Percentiles rank a stretch among this genome's conserved stretches.
phyloP scores from a whole-genome alignment of 2,888 invertebrate species.

The Pasiphila rectangulata region DNA sequence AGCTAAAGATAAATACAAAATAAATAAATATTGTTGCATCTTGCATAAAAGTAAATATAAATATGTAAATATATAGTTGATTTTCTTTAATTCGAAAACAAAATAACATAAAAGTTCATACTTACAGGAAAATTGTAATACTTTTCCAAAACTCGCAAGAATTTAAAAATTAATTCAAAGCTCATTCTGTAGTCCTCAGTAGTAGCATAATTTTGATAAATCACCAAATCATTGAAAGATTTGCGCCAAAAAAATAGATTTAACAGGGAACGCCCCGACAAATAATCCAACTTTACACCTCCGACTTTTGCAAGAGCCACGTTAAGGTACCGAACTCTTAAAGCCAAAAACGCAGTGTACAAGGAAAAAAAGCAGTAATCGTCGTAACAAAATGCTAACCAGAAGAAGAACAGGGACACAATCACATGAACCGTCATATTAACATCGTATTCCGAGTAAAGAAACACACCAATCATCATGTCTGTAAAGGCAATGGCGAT shows the following conservation, averaged over 20 bases:
- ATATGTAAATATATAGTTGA: no score
- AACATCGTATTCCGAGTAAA: constrained; percentile 39
- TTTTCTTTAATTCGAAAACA: no score
- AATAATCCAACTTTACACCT: constrained; percentile 45
- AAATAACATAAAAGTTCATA: no score
- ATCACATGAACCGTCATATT: constrained; percentile 38
- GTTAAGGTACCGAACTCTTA: constrained; percentile 56
- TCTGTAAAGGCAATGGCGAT: constrained; percentile 31
- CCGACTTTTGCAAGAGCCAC: constrained; percentile 53
- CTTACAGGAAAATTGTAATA: constrained; percentile 51
- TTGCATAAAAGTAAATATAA: no score
- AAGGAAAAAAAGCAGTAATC: constrained; percentile 45
- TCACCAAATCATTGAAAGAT: constrained; percentile 45
- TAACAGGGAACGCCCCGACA: constrained; percentile 50
- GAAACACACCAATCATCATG: constrained; percentile 32
- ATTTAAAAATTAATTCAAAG: constrained; percentile 46
- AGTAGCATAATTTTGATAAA: constrained; percentile 41
- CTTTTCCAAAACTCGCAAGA: constrained; percentile 39
- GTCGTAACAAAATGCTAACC: constrained; percentile 45
- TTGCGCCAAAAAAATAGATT: constrained; percentile 51
- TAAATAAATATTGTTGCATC: background rate
- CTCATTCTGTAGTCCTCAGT: constrained; percentile 40
- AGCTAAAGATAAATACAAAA: background rate
- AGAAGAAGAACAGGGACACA: constrained; percentile 40
- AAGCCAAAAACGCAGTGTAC: constrained; percentile 38